Conservation (phyloP, 2,113 vertebrate genomes). For the Clarias gariepinus region DNA sequence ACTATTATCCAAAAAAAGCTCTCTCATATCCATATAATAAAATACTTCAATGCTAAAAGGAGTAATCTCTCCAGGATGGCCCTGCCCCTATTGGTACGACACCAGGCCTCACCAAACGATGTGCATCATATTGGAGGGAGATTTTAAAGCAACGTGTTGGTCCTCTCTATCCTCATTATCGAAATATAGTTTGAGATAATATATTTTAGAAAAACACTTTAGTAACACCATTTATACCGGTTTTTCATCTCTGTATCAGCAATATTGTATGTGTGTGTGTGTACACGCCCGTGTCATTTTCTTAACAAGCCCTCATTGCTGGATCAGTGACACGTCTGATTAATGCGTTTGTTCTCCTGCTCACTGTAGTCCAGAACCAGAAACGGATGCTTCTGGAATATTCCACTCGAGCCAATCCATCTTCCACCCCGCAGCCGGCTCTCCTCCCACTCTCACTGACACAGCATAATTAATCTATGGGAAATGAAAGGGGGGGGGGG, state of each 20-base stretch:
- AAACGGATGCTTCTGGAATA: slow-evolving; percentile 39
- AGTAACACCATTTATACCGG: background rate
- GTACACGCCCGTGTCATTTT: background rate
- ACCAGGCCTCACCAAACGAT: background rate
- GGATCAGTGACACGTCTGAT: slow-evolving; percentile 56
- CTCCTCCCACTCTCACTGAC: slow-evolving; percentile 41
- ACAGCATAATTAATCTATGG: slow-evolving; percentile 39
- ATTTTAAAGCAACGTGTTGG: background rate
- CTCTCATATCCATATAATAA: background rate
- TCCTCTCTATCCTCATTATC: background rate
- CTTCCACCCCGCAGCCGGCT: slow-evolving; percentile 25
- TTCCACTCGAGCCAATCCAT: slow-evolving; percentile 38
- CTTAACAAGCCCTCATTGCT: slow-evolving; percentile 25
- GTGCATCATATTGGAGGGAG: background rate
- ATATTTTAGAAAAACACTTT: background rate
- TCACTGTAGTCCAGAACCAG: slow-evolving; percentile 62
- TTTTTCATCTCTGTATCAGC: background rate
- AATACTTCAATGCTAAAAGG: background rate
- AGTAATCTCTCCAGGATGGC: background rate
- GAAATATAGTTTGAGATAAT: background rate
- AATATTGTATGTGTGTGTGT: background rate
- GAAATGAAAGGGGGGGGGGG: slow-evolving; percentile 41
- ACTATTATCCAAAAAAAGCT: background rate
- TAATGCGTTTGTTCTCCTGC: slow-evolving; percentile 56
- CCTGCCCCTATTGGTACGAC: background rate